These are phyloP conservation scores for Brachypodius melanocephalos DNA, from an alignment of 2,113 vertebrate genomes.

Conservation along the genomic window DNA sequence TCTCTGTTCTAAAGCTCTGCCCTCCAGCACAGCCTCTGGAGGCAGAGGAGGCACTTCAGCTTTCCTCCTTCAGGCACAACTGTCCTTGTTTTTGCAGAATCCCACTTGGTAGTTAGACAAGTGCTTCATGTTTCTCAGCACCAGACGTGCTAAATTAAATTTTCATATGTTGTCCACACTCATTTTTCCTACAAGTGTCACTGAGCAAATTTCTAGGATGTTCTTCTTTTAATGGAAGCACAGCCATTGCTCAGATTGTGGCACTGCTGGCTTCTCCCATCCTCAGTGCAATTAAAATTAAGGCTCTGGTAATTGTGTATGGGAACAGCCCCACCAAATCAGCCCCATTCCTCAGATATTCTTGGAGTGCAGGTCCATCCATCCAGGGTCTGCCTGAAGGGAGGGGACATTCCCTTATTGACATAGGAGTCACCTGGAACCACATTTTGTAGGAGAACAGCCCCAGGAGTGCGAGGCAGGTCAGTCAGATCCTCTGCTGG, in stretches of 20 bases:
- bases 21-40: not conserved
- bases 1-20: not conserved
- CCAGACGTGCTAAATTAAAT: not conserved
- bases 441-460: not conserved
- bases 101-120: not conserved
- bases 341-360: accelerated
- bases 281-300: accelerated
- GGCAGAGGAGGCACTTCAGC: not conserved
- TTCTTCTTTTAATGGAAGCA: not conserved
- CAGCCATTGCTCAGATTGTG: not conserved
- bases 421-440: not conserved
- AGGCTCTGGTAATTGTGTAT: accelerated
- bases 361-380: too few relatives aligned
- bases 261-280: not conserved
- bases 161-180: not conserved
- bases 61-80: not conserved
- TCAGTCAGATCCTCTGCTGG: not conserved
- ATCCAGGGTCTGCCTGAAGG: not conserved
- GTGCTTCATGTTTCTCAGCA: not conserved
- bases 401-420: not conserved
- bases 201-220: not conserved
- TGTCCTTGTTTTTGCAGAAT: not conserved
- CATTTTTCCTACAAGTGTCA: not conserved
- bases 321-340: not conserved
- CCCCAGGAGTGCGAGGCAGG: accelerated